These are phyloP conservation scores for Eleginops maclovinus DNA, from an alignment of 2,113 vertebrate species.

Conservation along the genomic window DNA sequence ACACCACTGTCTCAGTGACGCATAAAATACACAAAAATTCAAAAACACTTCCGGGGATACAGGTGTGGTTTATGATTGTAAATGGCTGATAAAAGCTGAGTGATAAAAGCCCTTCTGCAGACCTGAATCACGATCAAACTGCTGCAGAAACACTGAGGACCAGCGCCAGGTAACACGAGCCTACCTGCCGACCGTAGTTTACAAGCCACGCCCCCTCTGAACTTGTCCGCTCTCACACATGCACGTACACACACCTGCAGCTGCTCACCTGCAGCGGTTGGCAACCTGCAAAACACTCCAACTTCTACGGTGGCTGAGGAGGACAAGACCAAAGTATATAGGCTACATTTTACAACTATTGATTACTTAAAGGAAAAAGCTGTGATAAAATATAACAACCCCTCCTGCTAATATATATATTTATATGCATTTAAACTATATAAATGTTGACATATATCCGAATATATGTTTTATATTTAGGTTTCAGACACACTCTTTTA, in stretches of 20 bases:
- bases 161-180: constrained; percentile 46
- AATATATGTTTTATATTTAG: too few relatives aligned
- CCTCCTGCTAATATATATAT: too few relatives aligned
- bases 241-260: constrained; percentile 11
- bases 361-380: too few relatives aligned
- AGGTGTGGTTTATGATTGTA: not conserved
- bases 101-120: not conserved
- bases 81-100: not conserved
- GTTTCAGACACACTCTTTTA: too few relatives aligned
- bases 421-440: too few relatives aligned
- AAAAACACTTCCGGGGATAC: constrained; percentile 1
- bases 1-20: not conserved
- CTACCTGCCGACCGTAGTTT: constrained; percentile 68
- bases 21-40: not conserved
- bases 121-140: not conserved
- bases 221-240: not conserved
- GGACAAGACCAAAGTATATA: too few relatives aligned
- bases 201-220: constrained; percentile 66
- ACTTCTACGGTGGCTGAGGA: too few relatives aligned
- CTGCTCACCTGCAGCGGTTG: too few relatives aligned
- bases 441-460: too few relatives aligned
- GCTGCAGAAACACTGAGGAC: not conserved
- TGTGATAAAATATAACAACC: too few relatives aligned
- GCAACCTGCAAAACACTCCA: too few relatives aligned
- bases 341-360: too few relatives aligned